Base-by-base conservation (phyloP, 1,140 invertebrate species). In the Meloidogyne floridensis region DNA sequence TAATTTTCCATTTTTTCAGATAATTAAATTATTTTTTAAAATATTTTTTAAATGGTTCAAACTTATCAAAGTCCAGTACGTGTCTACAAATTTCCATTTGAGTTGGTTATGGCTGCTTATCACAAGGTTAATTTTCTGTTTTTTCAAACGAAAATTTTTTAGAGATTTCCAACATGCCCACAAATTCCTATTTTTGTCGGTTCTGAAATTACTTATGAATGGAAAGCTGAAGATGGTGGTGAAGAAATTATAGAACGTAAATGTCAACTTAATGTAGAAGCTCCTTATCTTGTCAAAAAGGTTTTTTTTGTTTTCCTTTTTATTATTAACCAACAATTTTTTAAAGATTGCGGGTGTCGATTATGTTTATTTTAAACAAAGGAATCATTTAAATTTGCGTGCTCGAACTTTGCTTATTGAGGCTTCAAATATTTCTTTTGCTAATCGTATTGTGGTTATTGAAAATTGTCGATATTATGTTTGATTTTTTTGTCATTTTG, bases 21-120 rank as follows among this genome's bases (percentile, higher is more conserved):
- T 6, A 8, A 47, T 47, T 47, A 10, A 47, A 43, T 13, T 42
- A 56, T 43, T 53, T 32, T 18, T 32, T 32, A 32, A 71, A 72
- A 9, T 43, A 51, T 47, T 4, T 7, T 15, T 5, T 91, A 83
- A 73, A 98, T 98, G 96, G 96, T 98, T 87, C 96, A 98, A 91
- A 95, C 96, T 90, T 98, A 97, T 91, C 94, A 96, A 90, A 96
- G 95, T 81, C 95, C 96, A 84, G 94, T 97, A 5, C 93, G 96
- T 92, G 95, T 98, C 80, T 97, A 97, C 92, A 97, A 97, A 92
- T 94, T 95, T 91, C 95, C 96, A 51, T 98, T 98, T 91, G 95
- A 97, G 91, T 93, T 98, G 87, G 95, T 97, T 77, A 97, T 98
- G 96, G 94, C 94, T 92, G 96, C 82, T 51, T 87, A 86, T 80